These are phyloP conservation scores for Sebastes hopkinsi DNA, from an alignment of 2,797 vertebrate species.

Conservation along the genomic window DNA sequence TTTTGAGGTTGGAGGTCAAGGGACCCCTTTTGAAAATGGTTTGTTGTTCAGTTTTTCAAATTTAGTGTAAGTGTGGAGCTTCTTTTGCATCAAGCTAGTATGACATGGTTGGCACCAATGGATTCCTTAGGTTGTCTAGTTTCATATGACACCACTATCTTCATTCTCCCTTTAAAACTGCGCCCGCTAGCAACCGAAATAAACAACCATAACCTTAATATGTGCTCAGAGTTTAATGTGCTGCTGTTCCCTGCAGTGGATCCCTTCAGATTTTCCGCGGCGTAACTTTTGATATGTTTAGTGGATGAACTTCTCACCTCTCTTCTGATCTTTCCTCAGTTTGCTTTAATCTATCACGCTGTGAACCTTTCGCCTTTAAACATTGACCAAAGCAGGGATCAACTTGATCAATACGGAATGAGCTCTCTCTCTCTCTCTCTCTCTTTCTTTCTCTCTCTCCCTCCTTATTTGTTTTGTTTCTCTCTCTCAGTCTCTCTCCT, in stretches of 20 bases:
- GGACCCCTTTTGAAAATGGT: no score
- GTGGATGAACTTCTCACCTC: conserved; percentile 25
- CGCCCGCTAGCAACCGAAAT: no score
- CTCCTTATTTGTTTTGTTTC: conserved; percentile 37
- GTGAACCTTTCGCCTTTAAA: conserved; percentile 35
- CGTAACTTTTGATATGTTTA: conserved; percentile 22
- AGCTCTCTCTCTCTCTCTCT: conserved; percentile 25
- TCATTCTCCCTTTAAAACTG: no score
- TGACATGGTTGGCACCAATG: no score
- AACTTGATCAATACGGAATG: conserved; percentile 57
- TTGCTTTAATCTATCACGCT: conserved; percentile 54
- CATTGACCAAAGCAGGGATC: conserved; percentile 49
- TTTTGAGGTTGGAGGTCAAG: no score
- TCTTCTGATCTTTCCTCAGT: conserved; percentile 14
- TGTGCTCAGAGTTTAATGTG: not conserved
- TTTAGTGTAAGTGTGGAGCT: no score
- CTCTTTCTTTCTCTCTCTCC: conserved; percentile 36
- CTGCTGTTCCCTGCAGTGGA: not conserved
- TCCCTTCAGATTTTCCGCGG: not conserved
- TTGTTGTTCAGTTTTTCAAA: no score
- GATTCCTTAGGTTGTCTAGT: no score
- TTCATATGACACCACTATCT: no score
- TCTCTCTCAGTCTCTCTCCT: conserved; percentile 64
- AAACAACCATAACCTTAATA: not conserved
- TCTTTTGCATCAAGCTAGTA: no score